A percentile compares a stretch with the other conserved stretches of the same genome.
phyloP scores from a whole-genome alignment of 1,140 invertebrate genomes.

The Thrips palmi region DNA sequence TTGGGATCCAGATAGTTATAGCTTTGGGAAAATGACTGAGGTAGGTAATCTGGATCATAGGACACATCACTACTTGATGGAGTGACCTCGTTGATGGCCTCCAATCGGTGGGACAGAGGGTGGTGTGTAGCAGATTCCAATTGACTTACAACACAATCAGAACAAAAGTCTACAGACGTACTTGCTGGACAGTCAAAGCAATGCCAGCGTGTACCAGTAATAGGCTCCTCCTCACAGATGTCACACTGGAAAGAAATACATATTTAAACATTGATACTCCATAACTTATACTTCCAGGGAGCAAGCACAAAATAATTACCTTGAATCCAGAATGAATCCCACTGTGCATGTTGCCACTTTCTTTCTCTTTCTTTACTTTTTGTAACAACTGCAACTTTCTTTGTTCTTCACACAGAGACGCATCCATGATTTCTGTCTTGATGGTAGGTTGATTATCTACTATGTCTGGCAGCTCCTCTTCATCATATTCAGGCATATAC shows the following conservation, averaged over 20 bases:
- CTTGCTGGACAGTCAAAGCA: constrained; percentile 34
- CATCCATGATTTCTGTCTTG: too few relatives aligned
- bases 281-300: constrained; percentile 7
- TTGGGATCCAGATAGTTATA: constrained; percentile 33
- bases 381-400: constrained; percentile 25
- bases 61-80: too few relatives aligned
- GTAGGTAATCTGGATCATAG: constrained; percentile 27
- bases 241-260: constrained; percentile 32
- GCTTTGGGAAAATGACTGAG: constrained; percentile 22
- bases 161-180: constrained; percentile 29
- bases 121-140: constrained; percentile 24
- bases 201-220: constrained; percentile 48
- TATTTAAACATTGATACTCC: constrained; percentile 7
- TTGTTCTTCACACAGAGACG: constrained; percentile 12
- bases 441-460: constrained; percentile 20
- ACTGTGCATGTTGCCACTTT: constrained; percentile 15
- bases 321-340: constrained; percentile 27
- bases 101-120: constrained; percentile 21
- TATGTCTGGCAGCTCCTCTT: constrained; percentile 19
- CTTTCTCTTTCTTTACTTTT: constrained; percentile 26
- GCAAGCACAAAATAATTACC: constrained; percentile 21
- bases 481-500: constrained; percentile 18
- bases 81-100: constrained; percentile 14
- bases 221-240: constrained; percentile 41
- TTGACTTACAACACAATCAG: constrained; percentile 25